Evolutionary conservation across 2,888 invertebrate species (phyloP).

Genomic region (Iphiclides podalirius): DNA sequence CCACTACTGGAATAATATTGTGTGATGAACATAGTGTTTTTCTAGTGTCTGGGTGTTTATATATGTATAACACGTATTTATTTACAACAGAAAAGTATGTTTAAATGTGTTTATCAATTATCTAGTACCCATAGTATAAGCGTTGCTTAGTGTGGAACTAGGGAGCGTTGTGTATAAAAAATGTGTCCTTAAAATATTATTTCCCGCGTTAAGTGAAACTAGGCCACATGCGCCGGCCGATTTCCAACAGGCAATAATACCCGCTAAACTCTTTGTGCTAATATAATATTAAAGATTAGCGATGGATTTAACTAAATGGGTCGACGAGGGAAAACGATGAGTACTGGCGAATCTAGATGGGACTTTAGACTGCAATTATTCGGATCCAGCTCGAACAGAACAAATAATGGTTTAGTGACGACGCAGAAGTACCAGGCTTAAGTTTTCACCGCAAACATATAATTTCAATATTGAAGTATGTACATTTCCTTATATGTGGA

Average conservation of each 20-base stretch:
- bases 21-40: too few species aligned
- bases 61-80: too few species aligned
- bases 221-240: conserved; percentile 13
- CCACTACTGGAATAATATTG: too few species aligned
- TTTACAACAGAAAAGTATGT: too few species aligned
- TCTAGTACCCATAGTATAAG: too few species aligned
- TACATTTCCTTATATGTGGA: too few species aligned
- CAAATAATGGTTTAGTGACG: not conserved
- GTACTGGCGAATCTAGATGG: not conserved
- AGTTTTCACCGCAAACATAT: not conserved
- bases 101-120: too few species aligned
- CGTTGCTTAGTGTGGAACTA: too few species aligned
- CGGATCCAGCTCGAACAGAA: not conserved
- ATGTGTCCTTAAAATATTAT: too few species aligned
- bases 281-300: conserved; percentile 19
- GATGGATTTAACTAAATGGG: conserved; percentile 16
- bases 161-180: too few species aligned
- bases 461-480: too few species aligned
- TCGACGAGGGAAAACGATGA: not conserved
- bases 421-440: not conserved
- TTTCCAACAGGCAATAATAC: conserved; percentile 19
- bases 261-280: conserved; percentile 12
- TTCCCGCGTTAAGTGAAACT: conserved; percentile 1
- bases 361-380: not conserved
- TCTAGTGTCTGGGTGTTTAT: too few species aligned